These are phyloP conservation scores for Cyaniris semiargus DNA, from an alignment of 2,888 invertebrate genomes.

Conservation along the genomic window DNA sequence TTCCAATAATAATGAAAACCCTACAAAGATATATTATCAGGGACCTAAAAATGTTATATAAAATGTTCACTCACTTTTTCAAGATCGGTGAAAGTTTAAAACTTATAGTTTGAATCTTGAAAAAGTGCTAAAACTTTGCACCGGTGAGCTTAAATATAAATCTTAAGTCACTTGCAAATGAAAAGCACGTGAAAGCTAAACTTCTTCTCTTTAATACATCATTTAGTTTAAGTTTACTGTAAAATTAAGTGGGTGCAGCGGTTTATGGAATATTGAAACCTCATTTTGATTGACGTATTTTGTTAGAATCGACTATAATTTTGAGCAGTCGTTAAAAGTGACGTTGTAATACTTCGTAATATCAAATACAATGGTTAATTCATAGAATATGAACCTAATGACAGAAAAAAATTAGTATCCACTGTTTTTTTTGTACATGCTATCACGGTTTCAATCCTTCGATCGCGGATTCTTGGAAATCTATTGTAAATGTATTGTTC, in stretches of 20 bases:
- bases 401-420: too few species aligned
- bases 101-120: conserved; percentile 21
- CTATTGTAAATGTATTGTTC: too few species aligned
- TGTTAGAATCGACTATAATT: background rate
- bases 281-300: background rate
- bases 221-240: background rate
- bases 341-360: background rate
- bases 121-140: conserved; percentile 9
- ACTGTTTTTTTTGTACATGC: too few species aligned
- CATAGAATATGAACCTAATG: too few species aligned
- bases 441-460: too few species aligned
- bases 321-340: background rate
- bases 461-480: too few species aligned
- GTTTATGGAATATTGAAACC: background rate
- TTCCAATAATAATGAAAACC: too few species aligned
- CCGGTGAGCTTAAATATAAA: conserved; percentile 1
- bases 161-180: conserved; percentile 3
- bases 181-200: background rate
- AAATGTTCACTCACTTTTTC: background rate
- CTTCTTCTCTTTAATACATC: background rate
- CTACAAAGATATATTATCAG: background rate
- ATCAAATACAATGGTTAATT: too few species aligned
- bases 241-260: background rate
- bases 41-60: background rate
- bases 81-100: conserved; percentile 7